These are phyloP conservation scores for Ichneumoninae sp. DNA, from an alignment of 2,888 invertebrate genomes.

Conservation along the genomic window DNA sequence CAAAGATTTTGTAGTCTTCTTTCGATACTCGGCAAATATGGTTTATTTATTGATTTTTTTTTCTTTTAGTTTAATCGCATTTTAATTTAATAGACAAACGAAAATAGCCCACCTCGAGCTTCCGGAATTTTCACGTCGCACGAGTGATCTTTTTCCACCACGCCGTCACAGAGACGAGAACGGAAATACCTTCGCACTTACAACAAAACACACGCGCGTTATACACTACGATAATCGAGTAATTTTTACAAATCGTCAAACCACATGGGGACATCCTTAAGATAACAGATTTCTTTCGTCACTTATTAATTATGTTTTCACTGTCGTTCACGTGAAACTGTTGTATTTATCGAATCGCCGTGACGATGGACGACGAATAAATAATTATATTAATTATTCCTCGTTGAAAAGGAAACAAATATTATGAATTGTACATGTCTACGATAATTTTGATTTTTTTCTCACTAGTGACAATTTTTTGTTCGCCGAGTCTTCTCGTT, in stretches of 20 bases:
- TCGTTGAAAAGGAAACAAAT: constrained; percentile 29
- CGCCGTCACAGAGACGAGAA: constrained; percentile 20
- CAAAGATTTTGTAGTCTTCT: background rate
- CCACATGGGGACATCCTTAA: constrained; percentile 35
- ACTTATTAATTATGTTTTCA: constrained; percentile 40
- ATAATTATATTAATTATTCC: constrained; percentile 44
- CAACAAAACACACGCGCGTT: constrained; percentile 9
- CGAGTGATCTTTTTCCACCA: background rate
- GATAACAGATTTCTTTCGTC: constrained; percentile 45
- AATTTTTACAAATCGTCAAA: constrained; percentile 45
- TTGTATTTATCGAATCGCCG: constrained; percentile 47
- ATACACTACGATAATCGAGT: constrained; percentile 27
- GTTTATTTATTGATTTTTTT: background rate
- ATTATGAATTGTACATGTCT: constrained; percentile 51
- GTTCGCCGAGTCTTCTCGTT: constrained; percentile 26
- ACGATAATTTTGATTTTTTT: constrained; percentile 26
- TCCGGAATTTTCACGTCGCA: constrained; percentile 17
- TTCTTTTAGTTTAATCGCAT: background rate
- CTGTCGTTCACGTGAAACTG: constrained; percentile 40
- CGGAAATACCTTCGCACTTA: background rate
- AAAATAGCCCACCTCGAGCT: background rate
- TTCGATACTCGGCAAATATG: background rate
- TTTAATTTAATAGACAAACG: background rate
- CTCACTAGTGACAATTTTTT: constrained; percentile 13
- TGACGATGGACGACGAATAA: constrained; percentile 43